Conservation (phyloP, 2,797 vertebrate genomes). For the Macropodus opercularis region DNA sequence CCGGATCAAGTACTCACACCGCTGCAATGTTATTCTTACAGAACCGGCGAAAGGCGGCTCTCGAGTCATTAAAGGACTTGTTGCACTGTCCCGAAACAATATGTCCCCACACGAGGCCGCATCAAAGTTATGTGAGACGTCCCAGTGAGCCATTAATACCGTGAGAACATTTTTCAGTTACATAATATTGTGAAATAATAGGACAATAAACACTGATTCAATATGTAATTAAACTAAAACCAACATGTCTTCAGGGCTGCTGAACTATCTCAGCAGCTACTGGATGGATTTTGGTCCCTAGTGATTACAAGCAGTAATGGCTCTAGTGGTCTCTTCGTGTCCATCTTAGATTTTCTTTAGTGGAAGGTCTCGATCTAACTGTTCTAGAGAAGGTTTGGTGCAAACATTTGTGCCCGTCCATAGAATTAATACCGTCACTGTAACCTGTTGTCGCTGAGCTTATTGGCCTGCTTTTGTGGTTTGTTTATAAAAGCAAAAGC, state of each 20-base stretch:
- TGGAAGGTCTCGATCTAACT: too few species aligned
- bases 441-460: background rate
- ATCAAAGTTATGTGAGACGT: slow-evolving; percentile 8
- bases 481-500: slow-evolving; percentile 12
- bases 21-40: slow-evolving; percentile 49
- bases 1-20: slow-evolving; percentile 56
- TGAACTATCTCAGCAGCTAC: background rate
- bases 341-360: too few species aligned
- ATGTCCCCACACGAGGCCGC: slow-evolving; percentile 14
- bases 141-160: slow-evolving; percentile 6
- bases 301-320: background rate
- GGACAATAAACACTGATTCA: slow-evolving; percentile 1
- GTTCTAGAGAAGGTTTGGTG: background rate
- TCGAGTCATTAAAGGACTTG: slow-evolving; percentile 22
- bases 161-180: slow-evolving; percentile 3
- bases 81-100: slow-evolving; percentile 21
- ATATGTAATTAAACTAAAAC: background rate
- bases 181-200: slow-evolving; percentile 5
- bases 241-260: background rate
- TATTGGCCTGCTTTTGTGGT: background rate
- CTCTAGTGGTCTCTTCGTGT: background rate
- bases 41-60: slow-evolving; percentile 30
- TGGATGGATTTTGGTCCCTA: background rate
- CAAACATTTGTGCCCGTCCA: background rate
- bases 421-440: too few species aligned